Evolutionary conservation across 2,888 invertebrate genomes (phyloP).

Genomic region (Tuta absoluta): DNA sequence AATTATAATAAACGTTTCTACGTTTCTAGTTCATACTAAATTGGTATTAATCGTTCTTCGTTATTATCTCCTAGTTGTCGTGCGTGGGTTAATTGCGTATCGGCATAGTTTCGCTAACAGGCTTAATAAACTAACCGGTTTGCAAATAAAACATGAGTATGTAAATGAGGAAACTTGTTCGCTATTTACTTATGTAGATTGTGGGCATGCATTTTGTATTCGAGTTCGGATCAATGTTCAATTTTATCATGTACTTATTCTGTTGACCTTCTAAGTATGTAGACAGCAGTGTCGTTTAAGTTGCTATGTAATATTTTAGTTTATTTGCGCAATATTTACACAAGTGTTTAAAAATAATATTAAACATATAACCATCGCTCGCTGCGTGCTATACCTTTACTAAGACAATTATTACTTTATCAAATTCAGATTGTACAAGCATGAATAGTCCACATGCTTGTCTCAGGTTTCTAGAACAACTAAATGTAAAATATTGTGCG

Average conservation of each 20-base stretch:
- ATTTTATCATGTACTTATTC: conserved; percentile 51
- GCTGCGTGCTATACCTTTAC: neutral
- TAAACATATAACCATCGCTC: conserved; percentile 23
- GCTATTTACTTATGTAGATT: conserved; percentile 32
- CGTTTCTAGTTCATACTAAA: neutral
- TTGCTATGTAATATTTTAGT: conserved; percentile 38
- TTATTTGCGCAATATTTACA: conserved; percentile 61
- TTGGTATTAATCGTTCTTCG: conserved; percentile 23
- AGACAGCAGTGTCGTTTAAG: conserved; percentile 40
- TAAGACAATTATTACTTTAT: neutral
- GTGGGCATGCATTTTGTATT: conserved; percentile 10
- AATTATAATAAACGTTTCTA: conserved; percentile 10
- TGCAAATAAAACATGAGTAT: conserved; percentile 32
- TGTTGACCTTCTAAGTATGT: conserved; percentile 58
- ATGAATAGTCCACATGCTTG: neutral
- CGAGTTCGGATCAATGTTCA: conserved; percentile 40
- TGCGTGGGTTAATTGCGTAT: conserved; percentile 24
- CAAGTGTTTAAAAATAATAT: conserved; percentile 48
- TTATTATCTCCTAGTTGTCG: conserved; percentile 28
- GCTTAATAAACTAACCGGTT: conserved; percentile 32
- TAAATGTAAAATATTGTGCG: neutral
- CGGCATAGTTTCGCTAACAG: conserved; percentile 21
- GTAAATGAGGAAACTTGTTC: conserved; percentile 35
- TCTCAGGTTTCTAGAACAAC: conserved; percentile 4
- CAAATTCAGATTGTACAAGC: neutral